These are phyloP conservation scores for Neoscelio sp. DNA, from an alignment of 2,888 invertebrate species.

Conservation along the genomic window DNA sequence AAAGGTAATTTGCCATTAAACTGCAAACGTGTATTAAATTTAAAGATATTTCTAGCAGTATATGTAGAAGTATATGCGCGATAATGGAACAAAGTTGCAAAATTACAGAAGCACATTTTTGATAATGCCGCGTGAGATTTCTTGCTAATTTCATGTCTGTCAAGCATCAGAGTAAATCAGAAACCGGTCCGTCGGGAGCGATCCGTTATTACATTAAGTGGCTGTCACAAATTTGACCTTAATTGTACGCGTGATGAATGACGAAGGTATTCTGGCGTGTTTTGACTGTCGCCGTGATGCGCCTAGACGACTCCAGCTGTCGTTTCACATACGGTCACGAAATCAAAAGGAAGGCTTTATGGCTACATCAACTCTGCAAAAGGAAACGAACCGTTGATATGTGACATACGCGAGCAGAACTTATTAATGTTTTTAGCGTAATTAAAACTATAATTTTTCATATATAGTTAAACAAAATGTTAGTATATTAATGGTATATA, in stretches of 20 bases:
- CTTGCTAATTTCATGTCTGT: conserved; percentile 32
- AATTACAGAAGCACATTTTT: conserved; percentile 15
- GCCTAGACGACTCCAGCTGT: conserved; percentile 31
- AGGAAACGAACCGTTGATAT: conserved; percentile 1
- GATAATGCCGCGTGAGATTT: conserved; percentile 7
- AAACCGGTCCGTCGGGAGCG: conserved; percentile 67
- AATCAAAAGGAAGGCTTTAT: not conserved
- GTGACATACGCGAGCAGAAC: not conserved
- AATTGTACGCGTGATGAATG: conserved; percentile 79
- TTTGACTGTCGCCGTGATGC: conserved; percentile 43
- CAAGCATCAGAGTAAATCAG: conserved; percentile 36
- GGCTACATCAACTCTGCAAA: not conserved
- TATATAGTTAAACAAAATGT: no score
- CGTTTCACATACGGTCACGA: conserved; percentile 17
- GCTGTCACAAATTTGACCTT: conserved; percentile 80
- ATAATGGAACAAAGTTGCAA: conserved; percentile 4
- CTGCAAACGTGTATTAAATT: no score
- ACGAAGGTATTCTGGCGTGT: conserved; percentile 59
- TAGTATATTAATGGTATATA: no score
- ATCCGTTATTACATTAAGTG: conserved; percentile 80
- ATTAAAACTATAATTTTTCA: no score
- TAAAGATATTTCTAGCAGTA: no score
- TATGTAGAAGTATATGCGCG: no score
- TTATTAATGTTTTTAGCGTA: no score
- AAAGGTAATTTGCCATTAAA: no score